Evolutionary conservation across 2,797 vertebrate genomes (phyloP), one percentile per base, ranked within the genome.

Genomic region (Gallinago nigripennis): DNA sequence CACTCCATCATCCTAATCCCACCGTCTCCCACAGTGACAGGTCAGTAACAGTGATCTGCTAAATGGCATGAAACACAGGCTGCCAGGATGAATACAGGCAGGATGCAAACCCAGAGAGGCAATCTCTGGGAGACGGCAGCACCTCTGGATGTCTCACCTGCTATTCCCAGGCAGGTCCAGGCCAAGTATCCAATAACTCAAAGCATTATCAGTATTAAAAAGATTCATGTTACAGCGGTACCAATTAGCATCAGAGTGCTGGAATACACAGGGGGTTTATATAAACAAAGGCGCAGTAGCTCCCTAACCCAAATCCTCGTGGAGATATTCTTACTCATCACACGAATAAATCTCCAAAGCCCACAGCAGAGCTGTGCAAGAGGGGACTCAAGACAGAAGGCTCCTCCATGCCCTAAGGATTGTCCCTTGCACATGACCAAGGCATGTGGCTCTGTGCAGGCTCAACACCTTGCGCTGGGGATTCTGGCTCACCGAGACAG

Each of bases 1-100:
- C 89, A 56, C 80, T 94, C 94, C 81, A 87, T 96, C 95, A 88
- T 39, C 80, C 88, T 37, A 80, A 94, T 88, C 78, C 91, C 68
- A 39, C 23, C 3, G 0, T 66, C 86, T 89, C 92, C 87, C 84
- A 35, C 30, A 35, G 70, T 13, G 91, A 69, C 69, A 46, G 96
- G 94, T 73, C 90, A 76, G 66, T 28, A 77, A 25, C 28, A 3
- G 54, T 0, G 71, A 72, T 27, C 85, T 51, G 87, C 23, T 69
- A 16, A n/a, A 28, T 1, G 54, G 69, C 57, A 8, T 0, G 18
- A 33, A 2, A 27, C 78, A 63, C 48, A 35, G 19, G 64, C 69
- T 73, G 68, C n/a, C 56, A 2, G 65, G 50, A 69, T 4, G 53
- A 72, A 27, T 10, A 9, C 8, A 17, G 85, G 46, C 84, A 48